Base-by-base conservation (phyloP, 2,888 invertebrate genomes). In the Melinaea marsaeus region DNA sequence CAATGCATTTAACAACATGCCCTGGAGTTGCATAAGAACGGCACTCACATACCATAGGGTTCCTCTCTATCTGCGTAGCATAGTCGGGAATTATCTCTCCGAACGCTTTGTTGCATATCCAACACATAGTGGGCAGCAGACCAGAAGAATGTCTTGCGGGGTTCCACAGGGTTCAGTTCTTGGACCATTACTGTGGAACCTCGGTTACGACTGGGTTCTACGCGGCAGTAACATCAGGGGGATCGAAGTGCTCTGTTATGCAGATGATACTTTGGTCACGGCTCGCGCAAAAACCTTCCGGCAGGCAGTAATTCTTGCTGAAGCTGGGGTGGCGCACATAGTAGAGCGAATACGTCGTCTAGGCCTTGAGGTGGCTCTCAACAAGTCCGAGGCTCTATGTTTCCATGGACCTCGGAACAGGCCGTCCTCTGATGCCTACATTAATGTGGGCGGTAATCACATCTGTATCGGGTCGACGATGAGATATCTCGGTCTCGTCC, bases 1-100 rank as follows among this genome's bases (percentile, higher is more conserved):
- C 48, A 73, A 74, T 45, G 71, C 72, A 0, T 75, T 74, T 22
- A 73, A 73, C 33, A 57, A 66, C n/a, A 54, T 75, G 5, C 74
- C 74, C 54, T 72, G 69, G 65, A 9, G 13, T 0, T 54, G 62
- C 3, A 73, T 77, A 2, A 34, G 13, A 60, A 69, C 68, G 59
- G 72, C 71, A 0, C 65, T 77, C 0, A 11, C 45, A 0, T 65
- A 64, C n/a, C 72, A 72, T 42, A 7, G 60, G 1, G 65, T 74
- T 35, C 72, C 74, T 0, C 9, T 13, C 0, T 71, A 71, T 57
- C 54, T 71, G 9, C 47, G 61, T 6, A 2, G 37, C 37, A 37
- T 37, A 2, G 3, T 37, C 37, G 37, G 37, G n/a, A n/a, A n/a
- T n/a, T n/a, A n/a, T n/a, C n/a, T n/a, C n/a, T n/a, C n/a, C n/a